These are phyloP conservation scores for Actinia tenebrosa DNA, from an alignment of 64 coral and sea anemone species.

Conservation along the genomic window DNA sequence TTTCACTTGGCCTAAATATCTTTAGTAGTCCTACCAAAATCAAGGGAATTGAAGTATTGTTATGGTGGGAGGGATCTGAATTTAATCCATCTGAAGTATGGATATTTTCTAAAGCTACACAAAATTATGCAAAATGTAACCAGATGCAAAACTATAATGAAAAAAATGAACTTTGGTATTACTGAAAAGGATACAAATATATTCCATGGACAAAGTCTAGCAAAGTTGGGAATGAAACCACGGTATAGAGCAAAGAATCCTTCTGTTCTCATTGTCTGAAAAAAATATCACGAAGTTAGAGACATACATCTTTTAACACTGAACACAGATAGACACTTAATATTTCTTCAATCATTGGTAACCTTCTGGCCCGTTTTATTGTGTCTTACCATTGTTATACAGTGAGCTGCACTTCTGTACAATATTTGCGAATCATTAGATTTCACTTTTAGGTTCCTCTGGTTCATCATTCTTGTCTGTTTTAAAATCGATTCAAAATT, in stretches of 20 bases:
- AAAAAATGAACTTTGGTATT: not conserved
- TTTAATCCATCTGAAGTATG: too few relatives aligned
- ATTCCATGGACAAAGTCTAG: slow-evolving; percentile 96
- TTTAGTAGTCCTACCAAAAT: too few relatives aligned
- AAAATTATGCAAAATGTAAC: too few relatives aligned
- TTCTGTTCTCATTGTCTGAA: slow-evolving; percentile 90
- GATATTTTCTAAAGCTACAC: too few relatives aligned
- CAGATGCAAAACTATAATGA: not conserved
- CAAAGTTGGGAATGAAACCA: slow-evolving; percentile 94
- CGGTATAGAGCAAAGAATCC: slow-evolving; percentile 91
- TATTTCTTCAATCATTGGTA: too few relatives aligned
- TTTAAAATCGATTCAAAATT: not conserved
- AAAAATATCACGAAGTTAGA: not conserved
- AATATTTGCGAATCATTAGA: slow-evolving; percentile 47
- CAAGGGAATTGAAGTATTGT: too few relatives aligned
- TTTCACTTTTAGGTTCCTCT: slow-evolving; percentile 82
- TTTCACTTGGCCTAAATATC: too few relatives aligned
- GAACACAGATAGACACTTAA: too few relatives aligned
- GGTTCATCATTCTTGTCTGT: slow-evolving; percentile 98
- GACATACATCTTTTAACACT: too few relatives aligned
- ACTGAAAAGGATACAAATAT: slow-evolving; percentile 93
- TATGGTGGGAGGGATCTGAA: too few relatives aligned
- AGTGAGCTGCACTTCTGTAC: slow-evolving; percentile 83
- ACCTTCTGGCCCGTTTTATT: not conserved
- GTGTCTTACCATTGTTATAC: slow-evolving; percentile 70